Conservation (phyloP, 2,113 vertebrate species). For the Pitta sordida region DNA sequence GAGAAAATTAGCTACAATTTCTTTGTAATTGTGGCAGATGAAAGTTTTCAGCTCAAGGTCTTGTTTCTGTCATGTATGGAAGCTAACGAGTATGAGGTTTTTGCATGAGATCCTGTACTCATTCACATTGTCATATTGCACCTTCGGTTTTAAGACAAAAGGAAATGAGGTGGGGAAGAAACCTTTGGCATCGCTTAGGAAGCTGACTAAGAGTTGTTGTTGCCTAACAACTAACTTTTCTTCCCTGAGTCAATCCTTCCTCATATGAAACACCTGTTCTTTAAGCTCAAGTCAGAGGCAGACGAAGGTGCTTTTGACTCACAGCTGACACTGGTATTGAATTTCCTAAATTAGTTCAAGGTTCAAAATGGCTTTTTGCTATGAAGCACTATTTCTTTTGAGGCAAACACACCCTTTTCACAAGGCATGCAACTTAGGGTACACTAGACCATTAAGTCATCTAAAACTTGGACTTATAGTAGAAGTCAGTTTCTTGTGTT, state of each 20-base stretch:
- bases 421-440: not conserved
- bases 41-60: not conserved
- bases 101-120: not conserved
- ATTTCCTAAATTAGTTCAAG: not conserved
- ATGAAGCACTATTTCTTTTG: not conserved
- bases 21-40: not conserved
- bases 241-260: not conserved
- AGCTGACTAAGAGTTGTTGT: not conserved
- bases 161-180: not conserved
- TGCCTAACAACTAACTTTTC: not conserved
- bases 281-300: not conserved
- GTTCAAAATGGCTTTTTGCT: not conserved
- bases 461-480: not conserved
- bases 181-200: not conserved
- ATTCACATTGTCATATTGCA: not conserved
- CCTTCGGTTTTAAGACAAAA: not conserved
- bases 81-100: not conserved
- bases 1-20: not conserved
- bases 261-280: not conserved
- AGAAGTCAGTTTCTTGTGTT: fast-evolving
- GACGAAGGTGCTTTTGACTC: not conserved
- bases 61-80: not conserved
- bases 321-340: not conserved
- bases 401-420: not conserved
- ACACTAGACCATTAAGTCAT: not conserved